Conservation (phyloP, 2,113 vertebrate species). For the Peromyscus californicus region DNA sequence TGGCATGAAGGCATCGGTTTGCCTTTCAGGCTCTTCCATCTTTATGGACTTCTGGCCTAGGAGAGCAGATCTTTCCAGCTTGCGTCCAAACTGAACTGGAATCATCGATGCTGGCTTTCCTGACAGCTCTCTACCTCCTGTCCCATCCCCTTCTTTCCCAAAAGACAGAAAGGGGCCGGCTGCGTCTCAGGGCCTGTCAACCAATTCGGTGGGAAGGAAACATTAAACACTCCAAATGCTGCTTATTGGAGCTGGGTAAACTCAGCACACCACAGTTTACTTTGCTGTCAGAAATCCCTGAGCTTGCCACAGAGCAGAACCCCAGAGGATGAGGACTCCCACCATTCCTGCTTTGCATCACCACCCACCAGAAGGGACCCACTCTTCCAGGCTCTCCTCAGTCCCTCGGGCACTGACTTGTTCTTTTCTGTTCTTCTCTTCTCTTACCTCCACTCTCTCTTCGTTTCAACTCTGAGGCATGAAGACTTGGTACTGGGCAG, state of each 20-base stretch:
- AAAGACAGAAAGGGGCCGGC: slow-evolving; percentile 7
- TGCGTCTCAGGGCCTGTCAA: slow-evolving; percentile 65
- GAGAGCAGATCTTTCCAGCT: background rate
- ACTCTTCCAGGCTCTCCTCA: background rate
- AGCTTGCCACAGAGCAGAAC: slow-evolving; percentile 76
- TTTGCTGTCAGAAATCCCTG: slow-evolving; percentile 81
- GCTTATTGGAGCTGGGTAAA: slow-evolving; percentile 80
- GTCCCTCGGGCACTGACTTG: background rate
- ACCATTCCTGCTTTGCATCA: background rate
- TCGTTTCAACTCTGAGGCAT: background rate
- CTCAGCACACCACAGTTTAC: slow-evolving; percentile 83
- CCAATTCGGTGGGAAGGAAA: slow-evolving; percentile 74
- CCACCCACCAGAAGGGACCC: background rate
- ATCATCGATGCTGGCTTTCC: background rate
- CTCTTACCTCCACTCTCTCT: background rate
- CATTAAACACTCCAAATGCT: slow-evolving; percentile 80
- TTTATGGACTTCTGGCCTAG: background rate
- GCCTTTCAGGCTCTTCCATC: background rate
- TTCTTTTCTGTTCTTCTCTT: background rate
- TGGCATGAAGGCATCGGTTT: background rate
- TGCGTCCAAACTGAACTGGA: background rate
- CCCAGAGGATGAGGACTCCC: background rate
- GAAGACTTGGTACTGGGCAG: background rate
- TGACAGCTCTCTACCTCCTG: background rate
- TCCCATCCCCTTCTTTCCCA: background rate